phyloP scores from a whole-genome alignment of 1,140 invertebrate species.

The Ectropis grisescens region DNA sequence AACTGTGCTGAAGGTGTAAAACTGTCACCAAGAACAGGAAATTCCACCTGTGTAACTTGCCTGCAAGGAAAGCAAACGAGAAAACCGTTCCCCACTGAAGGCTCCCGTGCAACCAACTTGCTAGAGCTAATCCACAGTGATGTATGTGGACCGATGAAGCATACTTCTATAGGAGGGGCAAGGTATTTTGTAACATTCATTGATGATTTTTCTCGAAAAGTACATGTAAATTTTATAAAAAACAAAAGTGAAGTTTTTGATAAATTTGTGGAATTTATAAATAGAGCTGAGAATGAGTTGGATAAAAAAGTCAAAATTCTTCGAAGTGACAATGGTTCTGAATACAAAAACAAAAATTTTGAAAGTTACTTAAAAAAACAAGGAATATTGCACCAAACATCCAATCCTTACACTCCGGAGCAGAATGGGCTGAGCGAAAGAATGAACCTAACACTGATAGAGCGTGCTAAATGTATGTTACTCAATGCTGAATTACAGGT shows the following conservation, averaged over 20 bases:
- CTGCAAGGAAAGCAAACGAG: slow-evolving; percentile 6
- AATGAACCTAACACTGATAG: background rate
- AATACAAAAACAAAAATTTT: background rate
- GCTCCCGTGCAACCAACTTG: slow-evolving; percentile 3
- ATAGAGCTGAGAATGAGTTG: background rate
- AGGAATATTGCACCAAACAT: background rate
- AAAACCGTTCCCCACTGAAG: slow-evolving; percentile 1
- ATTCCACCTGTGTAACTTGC: slow-evolving; percentile 2
- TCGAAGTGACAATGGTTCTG: background rate
- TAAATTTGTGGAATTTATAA: background rate
- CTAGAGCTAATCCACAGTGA: slow-evolving; percentile 1
- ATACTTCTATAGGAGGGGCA: background rate
- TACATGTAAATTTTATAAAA: background rate
- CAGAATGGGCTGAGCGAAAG: background rate
- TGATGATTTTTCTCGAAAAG: background rate
- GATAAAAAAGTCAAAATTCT: background rate
- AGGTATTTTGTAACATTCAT: slow-evolving; percentile 1
- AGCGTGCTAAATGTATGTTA: background rate
- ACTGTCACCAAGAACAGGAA: background rate
- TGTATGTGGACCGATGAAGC: slow-evolving; percentile 1
- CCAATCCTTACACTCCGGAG: background rate
- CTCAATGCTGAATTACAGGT: background rate
- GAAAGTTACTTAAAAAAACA: background rate
- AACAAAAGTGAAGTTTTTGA: background rate
- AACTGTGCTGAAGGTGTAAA: slow-evolving; percentile 14